phyloP scores from a whole-genome alignment of 2,113 vertebrate genomes.

The Otis tarda region DNA sequence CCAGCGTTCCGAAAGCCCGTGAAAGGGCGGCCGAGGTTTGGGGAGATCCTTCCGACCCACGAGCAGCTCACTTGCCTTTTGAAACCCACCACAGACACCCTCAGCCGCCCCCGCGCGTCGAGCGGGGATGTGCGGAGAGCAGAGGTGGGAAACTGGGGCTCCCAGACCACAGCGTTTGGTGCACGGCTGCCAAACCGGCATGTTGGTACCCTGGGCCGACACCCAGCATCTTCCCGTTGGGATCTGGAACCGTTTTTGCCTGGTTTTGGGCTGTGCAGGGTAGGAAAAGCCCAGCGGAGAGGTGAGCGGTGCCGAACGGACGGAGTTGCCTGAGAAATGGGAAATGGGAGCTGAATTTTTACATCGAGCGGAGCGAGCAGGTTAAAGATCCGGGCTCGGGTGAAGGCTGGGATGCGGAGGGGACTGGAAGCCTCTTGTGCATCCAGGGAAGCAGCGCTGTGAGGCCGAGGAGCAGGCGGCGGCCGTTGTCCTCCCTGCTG shows the following conservation, averaged over 20 bases:
- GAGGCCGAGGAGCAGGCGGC: background rate
- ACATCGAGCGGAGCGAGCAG: fast-evolving
- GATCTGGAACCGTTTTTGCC: background rate
- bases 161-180: fast-evolving
- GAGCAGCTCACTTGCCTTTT: background rate
- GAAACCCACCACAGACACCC: background rate
- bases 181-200: fast-evolving
- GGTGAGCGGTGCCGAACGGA: fast-evolving
- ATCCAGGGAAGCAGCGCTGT: background rate
- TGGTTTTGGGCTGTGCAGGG: background rate
- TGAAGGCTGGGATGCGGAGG: fast-evolving
- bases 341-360: background rate
- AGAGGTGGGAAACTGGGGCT: too few relatives aligned
- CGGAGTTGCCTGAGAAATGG: background rate
- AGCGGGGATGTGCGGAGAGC: background rate
- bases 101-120: fast-evolving
- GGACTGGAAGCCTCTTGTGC: background rate
- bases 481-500: background rate
- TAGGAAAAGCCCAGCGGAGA: background rate
- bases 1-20: background rate
- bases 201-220: background rate
- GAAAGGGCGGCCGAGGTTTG: background rate
- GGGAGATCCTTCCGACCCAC: too few relatives aligned
- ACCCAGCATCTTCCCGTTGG: background rate
- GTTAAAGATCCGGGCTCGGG: background rate